Conservation (phyloP, 1,140 invertebrate species). For the Diorhabda carinulata region DNA sequence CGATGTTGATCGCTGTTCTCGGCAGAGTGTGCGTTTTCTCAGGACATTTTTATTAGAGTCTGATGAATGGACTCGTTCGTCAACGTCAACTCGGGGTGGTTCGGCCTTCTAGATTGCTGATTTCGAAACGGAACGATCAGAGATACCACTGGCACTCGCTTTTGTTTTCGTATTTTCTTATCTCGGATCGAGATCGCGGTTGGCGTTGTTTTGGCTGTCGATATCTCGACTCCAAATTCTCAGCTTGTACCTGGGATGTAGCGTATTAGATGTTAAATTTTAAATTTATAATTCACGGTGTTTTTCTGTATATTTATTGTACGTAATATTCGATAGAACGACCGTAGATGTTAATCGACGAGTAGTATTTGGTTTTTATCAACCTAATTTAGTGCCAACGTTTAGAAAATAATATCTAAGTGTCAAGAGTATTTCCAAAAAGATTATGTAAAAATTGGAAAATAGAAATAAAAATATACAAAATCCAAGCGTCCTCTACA, state of each 20-base stretch:
- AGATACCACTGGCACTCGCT: conserved; percentile 23
- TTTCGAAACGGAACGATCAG: conserved; percentile 13
- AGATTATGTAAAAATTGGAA: too few relatives aligned
- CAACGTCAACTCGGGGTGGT: conserved; percentile 28
- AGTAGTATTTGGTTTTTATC: too few relatives aligned
- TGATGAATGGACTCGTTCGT: conserved; percentile 21
- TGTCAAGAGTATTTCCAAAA: too few relatives aligned
- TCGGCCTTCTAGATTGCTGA: conserved; percentile 27
- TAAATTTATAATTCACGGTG: too few relatives aligned
- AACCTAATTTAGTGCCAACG: too few relatives aligned
- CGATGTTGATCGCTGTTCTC: background rate
- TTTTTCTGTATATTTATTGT: too few relatives aligned
- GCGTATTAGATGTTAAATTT: background rate
- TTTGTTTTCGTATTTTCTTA: conserved; percentile 23
- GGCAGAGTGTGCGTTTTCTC: background rate
- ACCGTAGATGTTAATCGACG: too few relatives aligned
- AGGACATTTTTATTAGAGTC: conserved; percentile 27
- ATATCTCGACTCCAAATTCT: background rate
- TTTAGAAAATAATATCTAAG: too few relatives aligned
- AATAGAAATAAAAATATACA: too few relatives aligned
- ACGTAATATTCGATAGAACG: too few relatives aligned
- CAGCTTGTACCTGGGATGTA: background rate
- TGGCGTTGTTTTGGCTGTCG: conserved; percentile 17
- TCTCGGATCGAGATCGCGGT: conserved; percentile 19
- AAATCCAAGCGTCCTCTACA: too few relatives aligned